Evolutionary conservation across 1,140 invertebrate genomes (phyloP), one percentile per base, ranked within the genome.

Genomic region (Diabrotica undecimpunctata): DNA sequence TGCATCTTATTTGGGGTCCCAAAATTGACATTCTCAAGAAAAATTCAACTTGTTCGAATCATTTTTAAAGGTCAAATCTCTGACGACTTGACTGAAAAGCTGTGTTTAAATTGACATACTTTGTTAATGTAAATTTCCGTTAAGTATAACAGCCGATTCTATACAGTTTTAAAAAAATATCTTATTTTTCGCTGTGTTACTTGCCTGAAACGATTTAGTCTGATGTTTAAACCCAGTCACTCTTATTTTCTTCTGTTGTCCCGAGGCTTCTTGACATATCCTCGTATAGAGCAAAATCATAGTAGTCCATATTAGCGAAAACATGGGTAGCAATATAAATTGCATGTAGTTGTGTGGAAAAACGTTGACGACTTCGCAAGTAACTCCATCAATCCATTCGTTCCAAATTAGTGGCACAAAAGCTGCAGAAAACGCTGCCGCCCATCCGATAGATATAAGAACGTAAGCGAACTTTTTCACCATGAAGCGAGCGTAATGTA

Each of bases 211-310:
- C 53, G 86, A 87, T 78, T 89, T 59, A 54, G 64, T 63, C 54
- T 71, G 71, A 37, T 69, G 69, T 14, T 51, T 62, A 12, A 62
- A 64, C 72, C 76, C 8, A 71, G 73, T 50, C 86, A 46, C 82
- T 46, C 86, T 83, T 73, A 90, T 79, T 54, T 88, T 80, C 66
- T 85, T 82, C 2, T 85, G 85, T 73, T 91, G 89, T 65, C 83
- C 83, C 0, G 83, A 82, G 0, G 89, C 88, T 75, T 90, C 89
- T 39, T 83, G 80, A 84, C 87, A 90, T 67, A 92, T 92, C 68
- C 86, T 83, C 82, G 84, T 85, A 77, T 92, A 91, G n/a, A 91
- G 78, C 3, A 88, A 64, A 61, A 89, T 82, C 85, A 90, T 88
- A 51, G 83, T 84, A 54, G 87, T 71, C 88, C 88, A 91, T 54